phyloP scores from a whole-genome alignment of 2,113 vertebrate genomes.

The Columba janthina region DNA sequence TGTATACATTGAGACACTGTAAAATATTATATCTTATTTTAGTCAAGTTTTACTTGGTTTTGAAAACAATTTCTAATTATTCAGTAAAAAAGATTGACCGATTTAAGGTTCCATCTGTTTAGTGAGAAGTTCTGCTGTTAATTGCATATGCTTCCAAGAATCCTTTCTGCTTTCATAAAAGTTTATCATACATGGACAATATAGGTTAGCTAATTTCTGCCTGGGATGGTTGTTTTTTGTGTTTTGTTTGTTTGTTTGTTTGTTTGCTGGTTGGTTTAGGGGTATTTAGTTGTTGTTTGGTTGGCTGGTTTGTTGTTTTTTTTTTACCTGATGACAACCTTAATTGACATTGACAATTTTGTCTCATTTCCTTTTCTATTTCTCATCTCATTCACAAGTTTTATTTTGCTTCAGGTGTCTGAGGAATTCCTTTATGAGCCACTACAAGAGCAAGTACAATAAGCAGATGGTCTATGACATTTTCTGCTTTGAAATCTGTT shows the following conservation, averaged over 20 bases:
- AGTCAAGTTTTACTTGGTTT: background rate
- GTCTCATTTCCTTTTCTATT: background rate
- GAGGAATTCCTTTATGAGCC: background rate
- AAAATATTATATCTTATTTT: background rate
- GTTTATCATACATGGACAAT: background rate
- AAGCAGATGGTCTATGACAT: background rate
- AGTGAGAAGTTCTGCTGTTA: background rate
- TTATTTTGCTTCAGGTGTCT: background rate
- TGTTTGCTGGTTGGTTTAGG: no score
- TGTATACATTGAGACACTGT: background rate
- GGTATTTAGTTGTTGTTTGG: no score
- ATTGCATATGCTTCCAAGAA: background rate
- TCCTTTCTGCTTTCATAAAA: background rate
- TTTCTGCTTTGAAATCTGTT: background rate
- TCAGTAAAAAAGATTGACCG: background rate
- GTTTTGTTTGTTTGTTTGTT: background rate
- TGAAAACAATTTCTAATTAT: background rate
- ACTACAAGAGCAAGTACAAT: background rate
- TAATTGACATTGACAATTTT: background rate
- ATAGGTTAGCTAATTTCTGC: background rate
- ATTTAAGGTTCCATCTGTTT: background rate
- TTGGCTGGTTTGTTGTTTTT: no score
- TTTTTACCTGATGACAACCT: background rate
- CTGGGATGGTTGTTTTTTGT: background rate
- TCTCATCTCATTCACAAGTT: background rate